These are phyloP conservation scores for Galerucella pusilla DNA, from an alignment of 2,888 invertebrate species.

Conservation along the genomic window DNA sequence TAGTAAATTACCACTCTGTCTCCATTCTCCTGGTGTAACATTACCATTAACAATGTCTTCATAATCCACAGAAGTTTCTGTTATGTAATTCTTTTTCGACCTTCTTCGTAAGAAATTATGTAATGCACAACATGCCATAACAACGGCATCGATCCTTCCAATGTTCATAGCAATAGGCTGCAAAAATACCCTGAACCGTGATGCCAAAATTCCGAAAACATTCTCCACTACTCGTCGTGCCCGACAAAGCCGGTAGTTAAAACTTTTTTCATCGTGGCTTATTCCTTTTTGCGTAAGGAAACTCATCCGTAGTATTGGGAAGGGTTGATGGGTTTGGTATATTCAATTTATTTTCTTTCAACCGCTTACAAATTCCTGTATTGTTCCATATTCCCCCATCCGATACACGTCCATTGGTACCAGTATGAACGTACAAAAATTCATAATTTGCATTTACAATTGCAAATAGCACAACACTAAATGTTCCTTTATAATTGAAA, in stretches of 20 bases:
- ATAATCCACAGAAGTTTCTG: constrained; percentile 37
- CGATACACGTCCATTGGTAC: too few relatives aligned
- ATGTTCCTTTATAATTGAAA: too few relatives aligned
- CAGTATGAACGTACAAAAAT: too few relatives aligned
- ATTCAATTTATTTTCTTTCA: constrained; percentile 17
- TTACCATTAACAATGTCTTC: constrained; percentile 34
- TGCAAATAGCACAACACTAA: too few relatives aligned
- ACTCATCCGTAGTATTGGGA: constrained; percentile 13
- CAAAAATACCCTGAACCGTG: constrained; percentile 31
- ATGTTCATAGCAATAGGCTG: constrained; percentile 21
- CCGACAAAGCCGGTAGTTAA: constrained; percentile 25
- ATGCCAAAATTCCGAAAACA: constrained; percentile 38
- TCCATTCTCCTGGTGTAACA: constrained; percentile 37
- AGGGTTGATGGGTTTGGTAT: constrained; percentile 29
- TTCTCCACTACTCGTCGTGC: constrained; percentile 32
- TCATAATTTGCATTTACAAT: too few relatives aligned
- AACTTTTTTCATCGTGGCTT: constrained; percentile 35
- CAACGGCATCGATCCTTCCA: constrained; percentile 31
- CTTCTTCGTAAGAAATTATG: constrained; percentile 35
- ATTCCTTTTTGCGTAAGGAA: constrained; percentile 13
- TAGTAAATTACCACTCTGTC: constrained; percentile 35
- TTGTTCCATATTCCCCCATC: too few relatives aligned
- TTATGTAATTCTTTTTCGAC: constrained; percentile 32
- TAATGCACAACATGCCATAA: constrained; percentile 36
- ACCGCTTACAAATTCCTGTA: too few relatives aligned